Base-by-base conservation (phyloP, 1,140 invertebrate species). In the Psilanteris sp. region DNA sequence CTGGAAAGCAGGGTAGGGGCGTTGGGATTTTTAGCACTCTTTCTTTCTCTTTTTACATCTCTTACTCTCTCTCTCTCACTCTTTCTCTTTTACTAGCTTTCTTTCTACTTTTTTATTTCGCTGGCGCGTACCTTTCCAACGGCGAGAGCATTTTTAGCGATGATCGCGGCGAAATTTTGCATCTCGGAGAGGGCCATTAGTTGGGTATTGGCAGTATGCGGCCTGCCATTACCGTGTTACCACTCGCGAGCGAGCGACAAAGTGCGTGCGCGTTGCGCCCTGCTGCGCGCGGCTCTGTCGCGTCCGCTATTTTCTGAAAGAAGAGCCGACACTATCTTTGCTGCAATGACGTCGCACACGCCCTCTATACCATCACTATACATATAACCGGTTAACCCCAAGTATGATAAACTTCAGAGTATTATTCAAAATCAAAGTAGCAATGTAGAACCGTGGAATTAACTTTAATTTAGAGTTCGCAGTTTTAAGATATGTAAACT, bases 111-210 rank as follows among this genome's bases (percentile, higher is more conserved):
- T 55, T 16, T 39, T 7, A 32, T 43, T 32, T 5, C 10, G 16
- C 7, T 10, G 24, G 16, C 22, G 20, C 44, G 72, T 85, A 85
- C 83, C 83, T 86, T 81, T 72, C 67, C 71, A 82, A 79, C 66
- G 41, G 79, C 52, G 72, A 82, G 81, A 68, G 78, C 79, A 87
- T 87, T 87, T 79, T 85, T 86, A 62, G 71, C 59, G 77, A 84
- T 79, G 78, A 85, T 84, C 46, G 79, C 64, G 46, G 82, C 76
- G 36, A 82, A 79, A 85, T 86, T 83, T 70, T 83, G 82, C 81
- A 85, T 85, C 64, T 86, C 82, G 71, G 81, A 87, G 46, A 85
- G 79, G 77, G 86, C 81, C 85, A 87, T 88, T 81, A 81, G 80
- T 84, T 73, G 81, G 79, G 77, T 64, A 81, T 78, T 72, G 57